Base-by-base conservation (phyloP, 2,888 invertebrate genomes). In the Bellardia bayeri region DNA sequence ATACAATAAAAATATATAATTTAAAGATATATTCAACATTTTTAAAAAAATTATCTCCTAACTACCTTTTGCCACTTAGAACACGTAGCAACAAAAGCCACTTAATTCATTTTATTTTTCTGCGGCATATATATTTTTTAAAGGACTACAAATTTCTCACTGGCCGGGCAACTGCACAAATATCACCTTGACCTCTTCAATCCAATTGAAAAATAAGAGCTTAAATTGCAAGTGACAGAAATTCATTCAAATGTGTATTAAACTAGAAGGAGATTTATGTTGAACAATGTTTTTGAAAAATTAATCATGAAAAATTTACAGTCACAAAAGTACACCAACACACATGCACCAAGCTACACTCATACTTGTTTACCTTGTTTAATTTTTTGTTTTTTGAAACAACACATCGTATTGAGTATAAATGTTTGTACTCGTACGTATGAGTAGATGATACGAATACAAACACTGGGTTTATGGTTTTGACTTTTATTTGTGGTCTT, bases 401-500 rank as follows among this genome's bases (percentile, higher is more conserved):
- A 42, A 11, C 14, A 54, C n/a, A 78, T 56, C 23, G 30, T 45
- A 58, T 76, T n/a, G 76, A 23, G 69, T 8, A 81, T 16, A 64
- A 42, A 45, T 33, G 13, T 58, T 79, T 72, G 16, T 49, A 11
- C 11, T 66, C 45, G 45, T n/a, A 42, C 13, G 54, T 74, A 64
- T 64, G 33, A 45, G 64, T 45, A 69, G 61, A 37, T 58, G 56
- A 49, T 58, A 68, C 58, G 49, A 64, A 56, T 61, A 61, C 69
- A 72, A 72, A 66, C 72, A 63, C 69, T 45, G 51, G 42, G 30
- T 63, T 82, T 66, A 76, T 74, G 80, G 80, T 75, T 85, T 85
- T 75, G 75, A 85, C 74, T 81, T 84, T 87, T 83, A 76, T 87
- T 81, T 87, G 83, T 76, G 80, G 83, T 84, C 66, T 81, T 54